Evolutionary conservation across 2,888 invertebrate genomes (phyloP).

Genomic region (Blastobasis lacticolella): DNA sequence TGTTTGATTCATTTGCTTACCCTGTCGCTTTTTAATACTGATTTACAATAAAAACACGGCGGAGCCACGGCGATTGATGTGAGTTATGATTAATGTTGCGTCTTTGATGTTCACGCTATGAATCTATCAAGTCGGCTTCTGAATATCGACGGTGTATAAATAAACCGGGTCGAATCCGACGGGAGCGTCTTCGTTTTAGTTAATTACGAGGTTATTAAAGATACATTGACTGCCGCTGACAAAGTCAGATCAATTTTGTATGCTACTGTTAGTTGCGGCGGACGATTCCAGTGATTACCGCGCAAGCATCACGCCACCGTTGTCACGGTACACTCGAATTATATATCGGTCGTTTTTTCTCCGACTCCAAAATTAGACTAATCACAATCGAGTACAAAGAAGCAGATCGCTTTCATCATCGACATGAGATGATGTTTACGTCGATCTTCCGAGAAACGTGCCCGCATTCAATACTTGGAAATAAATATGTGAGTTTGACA

Average conservation of each 20-base stretch:
- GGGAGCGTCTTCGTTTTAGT: slow-evolving; percentile 58
- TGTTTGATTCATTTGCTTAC: slow-evolving; percentile 67
- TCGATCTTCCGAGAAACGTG: slow-evolving; percentile 64
- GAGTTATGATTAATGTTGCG: slow-evolving; percentile 70
- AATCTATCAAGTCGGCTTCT: slow-evolving; percentile 70
- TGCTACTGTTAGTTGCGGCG: slow-evolving; percentile 7
- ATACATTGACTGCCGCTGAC: slow-evolving; percentile 34
- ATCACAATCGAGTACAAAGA: slow-evolving; percentile 70
- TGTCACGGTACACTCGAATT: slow-evolving; percentile 61
- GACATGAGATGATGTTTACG: slow-evolving; percentile 69
- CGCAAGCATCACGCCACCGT: slow-evolving; percentile 37
- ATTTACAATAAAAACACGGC: slow-evolving; percentile 73
- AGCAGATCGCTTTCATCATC: slow-evolving; percentile 73
- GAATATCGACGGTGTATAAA: slow-evolving; percentile 71
- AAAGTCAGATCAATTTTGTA: slow-evolving; percentile 5
- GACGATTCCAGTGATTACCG: slow-evolving; percentile 38
- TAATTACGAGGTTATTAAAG: slow-evolving; percentile 67
- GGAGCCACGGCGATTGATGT: slow-evolving; percentile 70
- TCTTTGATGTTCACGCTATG: slow-evolving; percentile 72
- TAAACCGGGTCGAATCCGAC: slow-evolving; percentile 58
- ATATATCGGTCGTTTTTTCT: slow-evolving; percentile 39
- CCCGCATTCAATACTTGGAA: slow-evolving; percentile 72
- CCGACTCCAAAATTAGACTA: slow-evolving; percentile 61
- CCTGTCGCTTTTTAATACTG: slow-evolving; percentile 72
- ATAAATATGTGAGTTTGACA: slow-evolving; percentile 75